Percentiles rank a stretch among this genome's conserved stretches.
phyloP scores from a whole-genome alignment of 2,888 invertebrate species.

The Cenopis cana region DNA sequence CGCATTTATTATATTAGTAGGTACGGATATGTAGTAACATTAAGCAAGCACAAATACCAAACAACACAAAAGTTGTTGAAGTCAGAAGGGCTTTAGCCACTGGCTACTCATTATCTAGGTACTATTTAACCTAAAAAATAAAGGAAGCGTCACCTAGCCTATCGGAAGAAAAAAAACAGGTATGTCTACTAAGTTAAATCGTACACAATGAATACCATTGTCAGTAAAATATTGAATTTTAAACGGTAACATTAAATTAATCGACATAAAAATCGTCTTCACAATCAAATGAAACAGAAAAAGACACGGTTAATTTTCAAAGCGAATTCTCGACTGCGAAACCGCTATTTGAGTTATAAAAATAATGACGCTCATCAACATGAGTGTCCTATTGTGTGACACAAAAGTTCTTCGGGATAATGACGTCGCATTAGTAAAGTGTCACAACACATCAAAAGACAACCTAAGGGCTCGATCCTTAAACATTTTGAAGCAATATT shows the following conservation, averaged over 20 bases:
- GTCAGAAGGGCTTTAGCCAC: not conserved
- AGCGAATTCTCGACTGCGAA: constrained; percentile 73
- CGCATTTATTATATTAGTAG: too few relatives aligned
- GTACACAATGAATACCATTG: not conserved
- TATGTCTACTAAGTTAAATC: not conserved
- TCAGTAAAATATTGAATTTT: not conserved
- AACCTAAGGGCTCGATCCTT: constrained; percentile 64
- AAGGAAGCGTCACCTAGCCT: not conserved
- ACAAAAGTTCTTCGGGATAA: constrained; percentile 73
- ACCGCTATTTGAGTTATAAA: constrained; percentile 78
- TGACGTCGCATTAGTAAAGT: constrained; percentile 81
- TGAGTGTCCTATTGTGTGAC: constrained; percentile 71
- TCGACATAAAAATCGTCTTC: constrained; percentile 37
- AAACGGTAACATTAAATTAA: not conserved
- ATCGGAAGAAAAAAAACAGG: too few relatives aligned
- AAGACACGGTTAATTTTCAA: constrained; percentile 68
- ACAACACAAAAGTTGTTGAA: not conserved
- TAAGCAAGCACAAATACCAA: not conserved
- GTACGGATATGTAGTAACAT: not conserved
- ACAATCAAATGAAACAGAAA: constrained; percentile 52
- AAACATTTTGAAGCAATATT: constrained; percentile 70
- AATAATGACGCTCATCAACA: constrained; percentile 81
- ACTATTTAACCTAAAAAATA: not conserved
- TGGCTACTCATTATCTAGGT: not conserved
- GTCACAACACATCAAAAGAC: constrained; percentile 83